phyloP scores from a whole-genome alignment of 2,113 vertebrate genomes.

The Phrynosoma blainvillii region DNA sequence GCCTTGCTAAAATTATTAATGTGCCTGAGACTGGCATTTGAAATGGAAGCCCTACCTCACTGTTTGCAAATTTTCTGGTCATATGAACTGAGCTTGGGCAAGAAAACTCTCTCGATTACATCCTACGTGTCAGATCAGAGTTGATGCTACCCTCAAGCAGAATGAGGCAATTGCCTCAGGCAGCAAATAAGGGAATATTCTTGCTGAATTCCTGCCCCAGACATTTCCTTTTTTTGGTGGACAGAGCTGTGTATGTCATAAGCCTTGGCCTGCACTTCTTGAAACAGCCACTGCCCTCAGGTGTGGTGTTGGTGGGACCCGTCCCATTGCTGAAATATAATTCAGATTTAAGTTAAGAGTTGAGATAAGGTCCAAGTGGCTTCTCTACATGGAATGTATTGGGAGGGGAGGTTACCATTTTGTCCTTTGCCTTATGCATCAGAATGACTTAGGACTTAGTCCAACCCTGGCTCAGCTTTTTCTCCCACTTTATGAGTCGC shows the following conservation, averaged over 20 bases:
- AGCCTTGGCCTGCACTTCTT: background rate
- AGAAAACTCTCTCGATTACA: background rate
- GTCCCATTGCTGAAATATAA: background rate
- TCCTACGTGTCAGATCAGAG: too few relatives aligned
- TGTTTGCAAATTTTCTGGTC: background rate
- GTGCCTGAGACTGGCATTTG: background rate
- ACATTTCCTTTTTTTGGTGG: background rate
- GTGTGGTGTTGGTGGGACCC: background rate
- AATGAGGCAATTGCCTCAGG: background rate
- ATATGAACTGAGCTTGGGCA: background rate
- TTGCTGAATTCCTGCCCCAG: background rate
- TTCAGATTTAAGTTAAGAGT: background rate
- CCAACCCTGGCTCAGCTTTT: background rate
- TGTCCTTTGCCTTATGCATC: background rate
- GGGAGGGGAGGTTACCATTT: background rate
- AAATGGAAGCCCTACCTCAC: background rate
- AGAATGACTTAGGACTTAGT: background rate
- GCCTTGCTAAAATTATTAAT: too few relatives aligned
- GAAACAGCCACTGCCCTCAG: background rate
- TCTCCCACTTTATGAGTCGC: too few relatives aligned
- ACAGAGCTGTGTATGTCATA: background rate
- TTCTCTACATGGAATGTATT: background rate
- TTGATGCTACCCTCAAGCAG: background rate
- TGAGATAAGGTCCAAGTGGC: background rate
- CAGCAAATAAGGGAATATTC: background rate